These are phyloP conservation scores for Phyllostomus discolor DNA, from an alignment of 2,113 vertebrate species.

Conservation along the genomic window DNA sequence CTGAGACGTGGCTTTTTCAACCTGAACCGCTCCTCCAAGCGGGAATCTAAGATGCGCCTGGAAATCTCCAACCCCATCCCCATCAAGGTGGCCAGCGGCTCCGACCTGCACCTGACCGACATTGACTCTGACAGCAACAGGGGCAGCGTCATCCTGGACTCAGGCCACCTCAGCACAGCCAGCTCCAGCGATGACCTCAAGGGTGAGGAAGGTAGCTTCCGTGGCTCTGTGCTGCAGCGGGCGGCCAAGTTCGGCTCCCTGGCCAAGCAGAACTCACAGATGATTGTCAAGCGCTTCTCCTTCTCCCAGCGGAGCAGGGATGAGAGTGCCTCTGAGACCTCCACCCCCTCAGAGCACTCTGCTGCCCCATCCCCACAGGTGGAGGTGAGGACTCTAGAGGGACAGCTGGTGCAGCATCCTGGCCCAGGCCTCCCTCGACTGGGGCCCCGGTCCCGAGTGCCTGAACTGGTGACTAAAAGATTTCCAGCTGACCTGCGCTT, in stretches of 20 bases:
- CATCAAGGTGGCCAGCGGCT: constrained; percentile 91
- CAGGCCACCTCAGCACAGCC: constrained; percentile 82
- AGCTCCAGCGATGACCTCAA: constrained; percentile 88
- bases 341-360: constrained; percentile 83
- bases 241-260: constrained; percentile 90
- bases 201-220: constrained; percentile 82
- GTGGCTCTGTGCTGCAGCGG: constrained; percentile 89
- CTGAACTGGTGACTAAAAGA: constrained; percentile 86
- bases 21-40: constrained; percentile 90
- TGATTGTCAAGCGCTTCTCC: constrained; percentile 87
- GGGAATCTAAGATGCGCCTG: constrained; percentile 87
- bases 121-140: constrained; percentile 86
- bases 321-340: constrained; percentile 84
- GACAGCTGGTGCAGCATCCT: constrained; percentile 73
- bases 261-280: constrained; percentile 87
- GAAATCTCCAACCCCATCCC: constrained; percentile 97
- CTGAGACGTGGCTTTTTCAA: constrained; percentile 94
- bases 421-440: constrained; percentile 40
- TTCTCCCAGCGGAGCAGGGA: constrained; percentile 88
- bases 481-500: constrained; percentile 88
- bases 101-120: constrained; percentile 88
- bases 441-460: constrained; percentile 75
- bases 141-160: constrained; percentile 83
- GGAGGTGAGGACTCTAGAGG: constrained; percentile 80
- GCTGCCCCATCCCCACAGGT: constrained; percentile 84